These are phyloP conservation scores for Loriculus beryllinus DNA, from an alignment of 2,797 vertebrate species.

Conservation along the genomic window DNA sequence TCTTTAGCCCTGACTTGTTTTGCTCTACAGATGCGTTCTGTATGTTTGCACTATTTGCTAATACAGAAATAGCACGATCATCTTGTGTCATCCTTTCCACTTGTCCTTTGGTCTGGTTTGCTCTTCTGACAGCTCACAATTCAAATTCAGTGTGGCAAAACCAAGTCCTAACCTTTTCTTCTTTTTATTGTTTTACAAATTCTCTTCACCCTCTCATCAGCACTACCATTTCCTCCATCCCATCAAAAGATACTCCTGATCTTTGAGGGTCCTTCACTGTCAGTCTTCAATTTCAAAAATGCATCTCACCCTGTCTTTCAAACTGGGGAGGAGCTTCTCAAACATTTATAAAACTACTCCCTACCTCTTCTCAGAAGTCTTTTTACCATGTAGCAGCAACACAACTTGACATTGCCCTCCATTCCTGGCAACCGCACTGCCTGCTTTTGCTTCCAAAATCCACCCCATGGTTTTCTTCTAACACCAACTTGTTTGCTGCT, in stretches of 20 bases:
- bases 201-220: not conserved
- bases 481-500: accelerated
- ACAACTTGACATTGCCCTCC: not conserved
- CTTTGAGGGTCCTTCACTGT: not conserved
- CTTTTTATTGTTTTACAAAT: not conserved
- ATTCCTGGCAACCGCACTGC: not conserved
- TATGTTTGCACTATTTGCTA: not conserved
- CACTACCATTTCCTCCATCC: not conserved
- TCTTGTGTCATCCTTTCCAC: not conserved
- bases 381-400: not conserved
- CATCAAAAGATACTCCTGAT: not conserved
- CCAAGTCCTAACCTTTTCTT: not conserved
- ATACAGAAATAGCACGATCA: not conserved
- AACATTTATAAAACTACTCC: not conserved
- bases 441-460: not conserved
- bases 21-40: not conserved
- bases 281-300: not conserved
- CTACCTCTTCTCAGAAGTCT: not conserved
- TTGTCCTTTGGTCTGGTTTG: not conserved
- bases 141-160: not conserved
- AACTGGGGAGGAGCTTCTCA: not conserved
- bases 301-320: not conserved
- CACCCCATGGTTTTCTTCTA: not conserved
- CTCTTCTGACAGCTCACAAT: not conserved
- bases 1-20: not conserved